Percentiles rank a stretch among this genome's conserved stretches.
phyloP scores from a whole-genome alignment of 2,797 vertebrate species.

The Geotrypetes seraphini region DNA sequence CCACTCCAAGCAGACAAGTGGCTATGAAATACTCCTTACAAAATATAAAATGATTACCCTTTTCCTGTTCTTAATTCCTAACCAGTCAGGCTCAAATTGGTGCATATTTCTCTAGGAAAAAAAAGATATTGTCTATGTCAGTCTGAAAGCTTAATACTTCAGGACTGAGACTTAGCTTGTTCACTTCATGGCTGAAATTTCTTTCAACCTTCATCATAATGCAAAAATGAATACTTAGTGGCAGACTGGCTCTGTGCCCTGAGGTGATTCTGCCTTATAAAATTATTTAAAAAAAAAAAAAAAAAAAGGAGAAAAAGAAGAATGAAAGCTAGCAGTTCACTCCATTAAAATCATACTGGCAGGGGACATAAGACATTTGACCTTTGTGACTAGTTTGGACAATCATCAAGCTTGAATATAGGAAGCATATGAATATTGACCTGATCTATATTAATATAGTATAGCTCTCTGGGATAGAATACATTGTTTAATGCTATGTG shows the following conservation, averaged over 20 bases:
- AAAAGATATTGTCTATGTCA: conserved; percentile 33
- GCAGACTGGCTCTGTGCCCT: conserved; percentile 32
- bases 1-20: conserved; percentile 40
- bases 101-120: conserved; percentile 46
- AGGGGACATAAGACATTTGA: conserved; percentile 6
- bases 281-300: conserved; percentile 22
- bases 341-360: conserved; percentile 34
- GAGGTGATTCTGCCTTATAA: conserved; percentile 33
- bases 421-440: background rate
- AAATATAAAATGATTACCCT: conserved; percentile 37
- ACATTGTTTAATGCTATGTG: fast-evolving
- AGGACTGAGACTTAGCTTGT: conserved; percentile 22
- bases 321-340: conserved; percentile 23
- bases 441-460: background rate
- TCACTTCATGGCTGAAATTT: conserved; percentile 19
- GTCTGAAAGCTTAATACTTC: conserved; percentile 25
- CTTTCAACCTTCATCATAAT: conserved; percentile 30
- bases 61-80: conserved; percentile 21
- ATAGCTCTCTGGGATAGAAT: fast-evolving
- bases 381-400: too few relatives aligned
- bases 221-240: conserved; percentile 30
- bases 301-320: background rate
- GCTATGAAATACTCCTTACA: conserved; percentile 40
- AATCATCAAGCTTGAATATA: conserved; percentile 3
- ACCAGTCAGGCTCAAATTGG: conserved; percentile 31